Evolutionary conservation across 2,888 invertebrate species (phyloP).

Genomic region (Drosophila demipolita): DNA sequence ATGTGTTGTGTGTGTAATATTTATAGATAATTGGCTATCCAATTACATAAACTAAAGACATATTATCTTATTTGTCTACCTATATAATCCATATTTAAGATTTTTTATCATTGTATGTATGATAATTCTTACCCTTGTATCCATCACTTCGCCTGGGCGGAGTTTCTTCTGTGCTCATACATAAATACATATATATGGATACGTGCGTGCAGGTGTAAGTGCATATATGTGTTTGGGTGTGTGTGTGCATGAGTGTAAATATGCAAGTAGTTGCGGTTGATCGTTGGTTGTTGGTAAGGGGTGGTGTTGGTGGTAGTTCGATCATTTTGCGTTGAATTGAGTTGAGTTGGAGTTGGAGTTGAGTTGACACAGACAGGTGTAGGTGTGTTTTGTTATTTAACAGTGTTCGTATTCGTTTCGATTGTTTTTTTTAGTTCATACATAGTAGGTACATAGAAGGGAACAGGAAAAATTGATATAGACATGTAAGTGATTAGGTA

Average conservation of each 20-base stretch:
- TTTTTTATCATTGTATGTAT: constrained; percentile 21
- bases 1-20: not conserved
- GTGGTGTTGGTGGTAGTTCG: constrained; percentile 39
- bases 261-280: constrained; percentile 37
- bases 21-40: not conserved
- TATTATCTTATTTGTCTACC: not conserved
- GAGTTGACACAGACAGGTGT: constrained; percentile 22
- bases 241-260: constrained; percentile 1
- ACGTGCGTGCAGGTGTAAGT: constrained; percentile 28
- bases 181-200: constrained; percentile 25
- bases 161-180: constrained; percentile 87
- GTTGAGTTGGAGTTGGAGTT: constrained; percentile 28
- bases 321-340: constrained; percentile 5
- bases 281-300: constrained; percentile 46
- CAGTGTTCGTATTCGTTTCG: constrained; percentile 26
- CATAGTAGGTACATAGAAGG: constrained; percentile 63
- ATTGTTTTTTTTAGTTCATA: constrained; percentile 44
- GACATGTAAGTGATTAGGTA: constrained; percentile 61
- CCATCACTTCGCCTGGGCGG: constrained; percentile 96
- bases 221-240: constrained; percentile 11
- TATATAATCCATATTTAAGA: constrained; percentile 18
- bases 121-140: constrained; percentile 92
- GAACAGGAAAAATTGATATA: constrained; percentile 51
- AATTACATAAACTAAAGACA: not conserved
- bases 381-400: constrained; percentile 40